Evolutionary conservation across 2,797 vertebrate species (phyloP).

Genomic region (Macropus fuliginosus): DNA sequence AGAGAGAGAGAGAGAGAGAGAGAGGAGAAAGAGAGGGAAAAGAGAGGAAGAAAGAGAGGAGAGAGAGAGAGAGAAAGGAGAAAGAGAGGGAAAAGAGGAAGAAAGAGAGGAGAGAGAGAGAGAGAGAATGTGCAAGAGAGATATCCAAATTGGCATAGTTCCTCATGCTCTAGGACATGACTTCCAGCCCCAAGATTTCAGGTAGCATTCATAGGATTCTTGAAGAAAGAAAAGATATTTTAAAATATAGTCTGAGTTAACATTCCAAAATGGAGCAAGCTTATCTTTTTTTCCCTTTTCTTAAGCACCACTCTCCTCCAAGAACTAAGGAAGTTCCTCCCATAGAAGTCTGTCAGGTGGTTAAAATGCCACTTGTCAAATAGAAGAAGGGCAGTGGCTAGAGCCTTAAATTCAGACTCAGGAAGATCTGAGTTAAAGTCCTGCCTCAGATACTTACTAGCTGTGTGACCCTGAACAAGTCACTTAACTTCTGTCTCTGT

Average conservation of each 20-base stretch:
- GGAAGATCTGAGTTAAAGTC: not conserved
- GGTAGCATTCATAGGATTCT: not conserved
- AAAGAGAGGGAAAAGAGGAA: no score
- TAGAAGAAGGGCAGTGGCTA: not conserved
- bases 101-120: no score
- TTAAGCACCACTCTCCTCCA: not conserved
- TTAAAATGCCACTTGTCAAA: not conserved
- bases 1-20: no score
- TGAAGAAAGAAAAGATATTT: not conserved
- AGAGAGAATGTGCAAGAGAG: not conserved
- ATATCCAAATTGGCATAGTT: not conserved
- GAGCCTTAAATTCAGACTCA: not conserved
- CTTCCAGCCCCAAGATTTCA: not conserved
- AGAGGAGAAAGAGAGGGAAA: no score
- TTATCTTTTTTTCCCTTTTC: not conserved
- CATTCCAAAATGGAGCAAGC: not conserved
- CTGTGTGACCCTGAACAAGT: not conserved
- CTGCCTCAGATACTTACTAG: not conserved
- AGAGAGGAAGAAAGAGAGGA: no score
- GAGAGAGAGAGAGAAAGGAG: no score
- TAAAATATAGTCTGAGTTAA: not conserved
- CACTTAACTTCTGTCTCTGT: not conserved
- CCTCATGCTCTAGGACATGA: not conserved
- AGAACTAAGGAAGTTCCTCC: not conserved
- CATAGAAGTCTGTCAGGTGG: not conserved